A percentile compares a stretch with the other conserved stretches of the same genome.
Conservation (phyloP, 2,888 invertebrate species). For the Drosophila anomelani region DNA sequence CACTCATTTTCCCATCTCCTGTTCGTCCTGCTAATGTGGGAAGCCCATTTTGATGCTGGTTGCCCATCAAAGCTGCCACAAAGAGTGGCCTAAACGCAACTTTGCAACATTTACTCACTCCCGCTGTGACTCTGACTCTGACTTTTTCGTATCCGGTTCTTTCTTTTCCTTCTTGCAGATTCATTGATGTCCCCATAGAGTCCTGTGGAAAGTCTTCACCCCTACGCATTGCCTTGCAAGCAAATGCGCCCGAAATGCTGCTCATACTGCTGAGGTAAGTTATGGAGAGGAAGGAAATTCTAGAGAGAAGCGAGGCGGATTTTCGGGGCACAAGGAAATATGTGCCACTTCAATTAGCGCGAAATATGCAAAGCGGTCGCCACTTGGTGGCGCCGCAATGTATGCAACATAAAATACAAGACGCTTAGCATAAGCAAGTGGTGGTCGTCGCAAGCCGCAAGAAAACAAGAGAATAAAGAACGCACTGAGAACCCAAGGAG, state of each 20-base stretch:
- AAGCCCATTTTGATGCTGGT: slow-evolving; percentile 49
- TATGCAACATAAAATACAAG: slow-evolving; percentile 66
- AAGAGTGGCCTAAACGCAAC: slow-evolving; percentile 41
- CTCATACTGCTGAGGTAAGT: slow-evolving; percentile 88
- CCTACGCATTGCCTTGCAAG: slow-evolving; percentile 90
- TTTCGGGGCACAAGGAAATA: not conserved
- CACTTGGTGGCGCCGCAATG: slow-evolving; percentile 64
- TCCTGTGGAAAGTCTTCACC: slow-evolving; percentile 91
- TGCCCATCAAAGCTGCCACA: slow-evolving; percentile 44
- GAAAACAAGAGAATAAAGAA: slow-evolving; percentile 15
- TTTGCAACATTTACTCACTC: slow-evolving; percentile 34
- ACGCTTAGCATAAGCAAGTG: slow-evolving; percentile 77
- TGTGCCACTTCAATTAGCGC: slow-evolving; percentile 71
- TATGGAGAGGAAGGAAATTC: not conserved
- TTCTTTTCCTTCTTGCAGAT: slow-evolving; percentile 80
- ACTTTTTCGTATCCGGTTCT: slow-evolving; percentile 9
- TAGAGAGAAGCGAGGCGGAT: not conserved
- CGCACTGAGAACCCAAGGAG: slow-evolving; percentile 32
- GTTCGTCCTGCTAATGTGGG: slow-evolving; percentile 47
- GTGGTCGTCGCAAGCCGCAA: slow-evolving; percentile 47
- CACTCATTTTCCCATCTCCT: slow-evolving; percentile 10
- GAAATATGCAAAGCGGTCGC: slow-evolving; percentile 63
- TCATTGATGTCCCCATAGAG: slow-evolving; percentile 93
- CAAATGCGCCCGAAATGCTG: slow-evolving; percentile 90
- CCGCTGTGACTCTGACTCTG: slow-evolving; percentile 7